These are phyloP conservation scores for Hirtodrosophila alboralis DNA, from an alignment of 2,888 invertebrate species.

Conservation along the genomic window DNA sequence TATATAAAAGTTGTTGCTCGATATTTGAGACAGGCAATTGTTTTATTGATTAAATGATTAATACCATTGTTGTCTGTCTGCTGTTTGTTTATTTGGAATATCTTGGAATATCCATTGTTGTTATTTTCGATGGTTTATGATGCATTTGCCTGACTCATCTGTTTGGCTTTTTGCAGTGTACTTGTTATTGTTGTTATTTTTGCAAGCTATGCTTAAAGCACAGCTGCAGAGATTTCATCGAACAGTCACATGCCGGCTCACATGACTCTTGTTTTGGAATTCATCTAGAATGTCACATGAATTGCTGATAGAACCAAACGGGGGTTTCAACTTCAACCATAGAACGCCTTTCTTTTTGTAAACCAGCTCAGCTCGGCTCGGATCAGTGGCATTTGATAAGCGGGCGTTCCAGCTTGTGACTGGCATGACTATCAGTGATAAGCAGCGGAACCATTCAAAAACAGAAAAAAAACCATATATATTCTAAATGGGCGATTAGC, in stretches of 20 bases:
- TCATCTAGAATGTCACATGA: conserved; percentile 41
- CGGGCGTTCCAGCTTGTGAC: conserved; percentile 19
- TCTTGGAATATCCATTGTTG: conserved; percentile 6
- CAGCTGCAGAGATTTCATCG: conserved; percentile 41
- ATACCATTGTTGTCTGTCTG: conserved; percentile 16
- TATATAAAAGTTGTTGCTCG: no score
- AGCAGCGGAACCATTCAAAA: conserved; percentile 22
- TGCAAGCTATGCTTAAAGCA: conserved; percentile 10
- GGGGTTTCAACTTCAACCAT: conserved; percentile 1
- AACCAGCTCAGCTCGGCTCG: conserved; percentile 16
- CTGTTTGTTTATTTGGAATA: conserved; percentile 11
- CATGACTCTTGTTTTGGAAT: conserved; percentile 50
- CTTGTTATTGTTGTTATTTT: conserved; percentile 3
- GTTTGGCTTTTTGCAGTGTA: conserved; percentile 9
- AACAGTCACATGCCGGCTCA: conserved; percentile 65
- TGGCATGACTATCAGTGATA: conserved; percentile 25
- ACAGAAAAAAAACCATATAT: conserved; percentile 1
- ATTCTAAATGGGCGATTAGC: conserved; percentile 7
- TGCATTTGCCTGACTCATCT: conserved; percentile 37
- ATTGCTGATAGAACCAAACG: conserved; percentile 16
- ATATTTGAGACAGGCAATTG: no score
- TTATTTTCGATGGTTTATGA: not conserved
- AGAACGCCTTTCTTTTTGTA: conserved; percentile 19
- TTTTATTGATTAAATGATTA: conserved; percentile 6
- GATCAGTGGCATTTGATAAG: conserved; percentile 37